A percentile compares a stretch with the other conserved stretches of the same genome.
phyloP scores from a whole-genome alignment of 2,888 invertebrate genomes.

The Chymomyza procnemis region DNA sequence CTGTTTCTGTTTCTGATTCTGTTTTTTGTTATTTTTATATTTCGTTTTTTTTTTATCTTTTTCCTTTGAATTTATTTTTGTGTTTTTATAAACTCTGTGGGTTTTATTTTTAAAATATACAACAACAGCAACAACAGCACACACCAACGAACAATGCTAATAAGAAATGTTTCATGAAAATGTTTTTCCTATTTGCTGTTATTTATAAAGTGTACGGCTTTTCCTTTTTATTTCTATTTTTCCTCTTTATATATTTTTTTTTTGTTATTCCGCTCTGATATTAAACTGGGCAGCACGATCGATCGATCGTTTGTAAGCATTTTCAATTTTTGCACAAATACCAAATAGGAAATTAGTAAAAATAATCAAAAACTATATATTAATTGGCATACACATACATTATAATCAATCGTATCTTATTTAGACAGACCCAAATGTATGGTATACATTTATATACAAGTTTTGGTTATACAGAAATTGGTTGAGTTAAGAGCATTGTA shows the following conservation, averaged over 20 bases:
- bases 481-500: neutral
- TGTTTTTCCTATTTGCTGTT: conserved; percentile 1
- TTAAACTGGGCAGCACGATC: neutral
- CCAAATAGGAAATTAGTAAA: neutral
- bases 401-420: neutral
- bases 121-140: conserved; percentile 11
- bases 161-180: conserved; percentile 42
- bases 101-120: conserved; percentile 64
- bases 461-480: neutral
- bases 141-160: neutral
- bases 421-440: neutral
- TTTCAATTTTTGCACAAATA: neutral
- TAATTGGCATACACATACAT: neutral
- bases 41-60: conserved; percentile 28
- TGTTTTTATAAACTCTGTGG: conserved; percentile 69
- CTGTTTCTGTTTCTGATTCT: conserved; percentile 2
- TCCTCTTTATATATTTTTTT: neutral
- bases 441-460: conserved; percentile 2
- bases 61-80: conserved; percentile 71
- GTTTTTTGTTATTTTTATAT: conserved; percentile 14
- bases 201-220: neutral
- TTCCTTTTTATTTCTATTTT: neutral
- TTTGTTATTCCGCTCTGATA: neutral
- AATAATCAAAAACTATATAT: neutral
- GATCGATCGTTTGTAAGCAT: neutral